phyloP scores from a whole-genome alignment of 2,888 invertebrate genomes.

The Diarsia mendica region DNA sequence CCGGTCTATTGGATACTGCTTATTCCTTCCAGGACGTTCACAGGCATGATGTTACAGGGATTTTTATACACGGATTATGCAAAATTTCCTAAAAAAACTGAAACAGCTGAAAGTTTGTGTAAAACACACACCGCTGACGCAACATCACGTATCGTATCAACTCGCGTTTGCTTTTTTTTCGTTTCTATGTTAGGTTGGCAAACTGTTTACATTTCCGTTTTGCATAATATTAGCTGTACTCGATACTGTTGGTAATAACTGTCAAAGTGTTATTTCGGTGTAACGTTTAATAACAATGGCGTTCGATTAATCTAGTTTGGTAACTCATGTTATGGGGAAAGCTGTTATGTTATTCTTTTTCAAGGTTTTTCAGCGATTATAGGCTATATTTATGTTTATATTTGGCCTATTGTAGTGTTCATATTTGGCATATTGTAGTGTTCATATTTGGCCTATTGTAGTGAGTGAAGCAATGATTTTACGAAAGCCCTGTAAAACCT shows the following conservation, averaged over 20 bases:
- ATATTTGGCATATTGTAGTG: not conserved
- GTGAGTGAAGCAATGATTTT: not conserved
- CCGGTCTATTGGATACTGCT: too few species aligned
- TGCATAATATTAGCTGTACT: slow-evolving; percentile 67
- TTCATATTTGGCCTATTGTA: not conserved
- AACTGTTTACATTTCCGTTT: slow-evolving; percentile 68
- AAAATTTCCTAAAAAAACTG: not conserved
- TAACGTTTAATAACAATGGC: slow-evolving; percentile 36
- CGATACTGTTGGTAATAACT: slow-evolving; percentile 57
- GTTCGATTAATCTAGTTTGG: slow-evolving; percentile 4
- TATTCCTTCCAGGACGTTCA: too few species aligned
- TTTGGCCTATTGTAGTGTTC: not conserved
- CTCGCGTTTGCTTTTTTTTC: slow-evolving; percentile 53
- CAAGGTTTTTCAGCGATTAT: slow-evolving; percentile 29
- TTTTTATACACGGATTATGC: not conserved
- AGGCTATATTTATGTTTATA: not conserved
- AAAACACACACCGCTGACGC: slow-evolving; percentile 30
- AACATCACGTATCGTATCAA: slow-evolving; percentile 49
- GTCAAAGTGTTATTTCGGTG: slow-evolving; percentile 38
- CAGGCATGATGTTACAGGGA: too few species aligned
- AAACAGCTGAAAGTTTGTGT: slow-evolving; percentile 38
- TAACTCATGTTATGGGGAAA: slow-evolving; percentile 24
- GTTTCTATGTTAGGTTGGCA: slow-evolving; percentile 44
- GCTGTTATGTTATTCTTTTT: slow-evolving; percentile 6
- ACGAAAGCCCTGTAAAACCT: not conserved